phyloP scores from a whole-genome alignment of 2,113 vertebrate genomes.

The Fukomys damarensis region DNA sequence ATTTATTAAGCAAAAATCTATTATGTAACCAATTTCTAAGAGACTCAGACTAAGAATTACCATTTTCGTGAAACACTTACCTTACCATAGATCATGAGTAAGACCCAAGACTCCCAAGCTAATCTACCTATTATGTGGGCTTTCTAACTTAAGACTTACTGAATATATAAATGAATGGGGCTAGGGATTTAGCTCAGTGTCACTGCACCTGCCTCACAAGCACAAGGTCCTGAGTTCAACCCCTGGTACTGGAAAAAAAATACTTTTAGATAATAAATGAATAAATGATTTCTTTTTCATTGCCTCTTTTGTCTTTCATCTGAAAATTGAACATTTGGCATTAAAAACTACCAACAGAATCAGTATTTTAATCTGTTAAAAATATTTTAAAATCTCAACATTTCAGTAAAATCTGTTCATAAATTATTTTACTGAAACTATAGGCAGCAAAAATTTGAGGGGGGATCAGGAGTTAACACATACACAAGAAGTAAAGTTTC shows the following conservation, averaged over 20 bases:
- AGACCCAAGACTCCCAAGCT: neutral
- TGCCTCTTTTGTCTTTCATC: slow-evolving; percentile 20
- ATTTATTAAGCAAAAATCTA: neutral
- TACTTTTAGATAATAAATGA: no score
- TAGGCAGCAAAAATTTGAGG: neutral
- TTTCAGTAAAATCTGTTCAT: neutral
- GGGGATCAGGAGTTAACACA: neutral
- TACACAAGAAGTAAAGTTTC: neutral
- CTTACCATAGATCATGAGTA: neutral
- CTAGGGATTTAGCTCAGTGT: no score
- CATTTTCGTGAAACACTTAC: neutral
- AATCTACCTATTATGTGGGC: neutral
- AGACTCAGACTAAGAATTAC: neutral
- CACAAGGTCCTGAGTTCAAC: no score
- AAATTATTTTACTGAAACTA: neutral
- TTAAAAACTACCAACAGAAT: slow-evolving; percentile 20
- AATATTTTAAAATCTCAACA: slow-evolving; percentile 29
- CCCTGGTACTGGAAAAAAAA: no score
- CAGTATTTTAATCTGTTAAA: slow-evolving; percentile 44
- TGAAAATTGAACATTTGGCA: neutral
- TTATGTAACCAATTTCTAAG: neutral
- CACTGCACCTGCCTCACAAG: no score
- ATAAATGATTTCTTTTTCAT: neutral
- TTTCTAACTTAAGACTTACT: neutral
- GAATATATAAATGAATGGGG: neutral